Percentiles rank a stretch among this genome's conserved stretches.
These are phyloP conservation scores for Thalassarche chlororhynchos DNA, from an alignment of 2,113 vertebrate species.

Conservation along the genomic window DNA sequence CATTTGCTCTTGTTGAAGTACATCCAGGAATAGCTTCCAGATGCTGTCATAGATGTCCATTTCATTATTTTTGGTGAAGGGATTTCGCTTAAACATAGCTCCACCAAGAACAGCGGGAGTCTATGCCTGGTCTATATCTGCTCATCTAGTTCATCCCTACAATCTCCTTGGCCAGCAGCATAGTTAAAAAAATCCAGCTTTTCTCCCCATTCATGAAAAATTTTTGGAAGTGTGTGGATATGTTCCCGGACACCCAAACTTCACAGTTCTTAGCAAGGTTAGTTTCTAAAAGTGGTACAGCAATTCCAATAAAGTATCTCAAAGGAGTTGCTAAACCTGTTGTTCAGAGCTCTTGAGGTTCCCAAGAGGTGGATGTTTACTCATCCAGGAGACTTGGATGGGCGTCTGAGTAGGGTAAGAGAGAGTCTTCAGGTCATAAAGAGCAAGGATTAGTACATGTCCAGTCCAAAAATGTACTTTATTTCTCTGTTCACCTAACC, in stretches of 20 bases:
- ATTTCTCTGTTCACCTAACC: neutral
- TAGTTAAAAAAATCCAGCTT: neutral
- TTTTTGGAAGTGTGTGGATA: neutral
- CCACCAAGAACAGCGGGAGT: slow-evolving; percentile 11
- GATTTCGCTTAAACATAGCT: slow-evolving; percentile 35
- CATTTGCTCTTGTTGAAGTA: slow-evolving; percentile 30
- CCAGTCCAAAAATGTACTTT: neutral
- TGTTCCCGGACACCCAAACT: neutral
- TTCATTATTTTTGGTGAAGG: slow-evolving; percentile 39
- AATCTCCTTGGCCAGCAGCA: neutral
- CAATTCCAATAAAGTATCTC: neutral
- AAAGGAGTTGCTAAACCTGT: neutral
- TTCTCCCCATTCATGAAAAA: neutral
- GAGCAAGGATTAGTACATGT: neutral
- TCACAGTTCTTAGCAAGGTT: neutral
- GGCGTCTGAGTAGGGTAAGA: neutral
- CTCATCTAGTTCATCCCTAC: neutral
- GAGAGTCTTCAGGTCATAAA: neutral
- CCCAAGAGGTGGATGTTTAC: neutral
- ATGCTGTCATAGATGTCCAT: slow-evolving; percentile 55
- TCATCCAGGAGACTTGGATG: neutral
- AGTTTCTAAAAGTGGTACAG: neutral
- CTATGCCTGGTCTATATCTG: slow-evolving; percentile 13
- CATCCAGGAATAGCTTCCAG: slow-evolving; percentile 55
- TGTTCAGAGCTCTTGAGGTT: neutral